phyloP scores from a whole-genome alignment of 2,888 invertebrate species.

The Noctua janthe region DNA sequence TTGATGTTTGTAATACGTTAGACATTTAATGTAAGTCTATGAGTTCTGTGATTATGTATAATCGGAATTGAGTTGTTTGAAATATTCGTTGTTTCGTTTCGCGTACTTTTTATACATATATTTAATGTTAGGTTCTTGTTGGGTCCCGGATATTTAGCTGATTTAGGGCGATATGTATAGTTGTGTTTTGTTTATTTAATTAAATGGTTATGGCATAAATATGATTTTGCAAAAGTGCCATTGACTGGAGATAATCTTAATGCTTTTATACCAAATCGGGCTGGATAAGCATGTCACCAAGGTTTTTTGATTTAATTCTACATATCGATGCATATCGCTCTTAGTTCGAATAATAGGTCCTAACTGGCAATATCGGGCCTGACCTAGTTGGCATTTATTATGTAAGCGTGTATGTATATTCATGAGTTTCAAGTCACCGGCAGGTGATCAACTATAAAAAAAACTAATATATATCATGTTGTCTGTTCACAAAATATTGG shows the following conservation, averaged over 20 bases:
- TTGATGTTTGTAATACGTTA: slow-evolving; percentile 25
- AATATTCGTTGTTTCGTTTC: slow-evolving; percentile 42
- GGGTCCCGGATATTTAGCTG: slow-evolving; percentile 47
- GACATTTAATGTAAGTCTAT: slow-evolving; percentile 47
- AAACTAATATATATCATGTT: slow-evolving; percentile 61
- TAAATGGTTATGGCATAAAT: background rate
- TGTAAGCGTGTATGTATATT: slow-evolving; percentile 69
- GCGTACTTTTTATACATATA: slow-evolving; percentile 40
- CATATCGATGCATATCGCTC: slow-evolving; percentile 41
- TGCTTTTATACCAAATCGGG: slow-evolving; percentile 9
- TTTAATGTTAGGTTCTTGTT: slow-evolving; percentile 59
- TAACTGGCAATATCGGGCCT: slow-evolving; percentile 61
- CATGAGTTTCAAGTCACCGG: slow-evolving; percentile 53
- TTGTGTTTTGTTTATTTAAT: slow-evolving; percentile 4
- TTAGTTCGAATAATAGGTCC: slow-evolving; percentile 40
- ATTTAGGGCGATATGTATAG: slow-evolving; percentile 41
- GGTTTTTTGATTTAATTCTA: slow-evolving; percentile 1
- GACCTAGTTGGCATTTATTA: slow-evolving; percentile 77
- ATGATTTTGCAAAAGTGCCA: slow-evolving; percentile 4
- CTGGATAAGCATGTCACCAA: background rate
- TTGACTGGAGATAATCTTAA: background rate
- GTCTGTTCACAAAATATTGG: slow-evolving; percentile 65
- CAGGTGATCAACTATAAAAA: slow-evolving; percentile 61
- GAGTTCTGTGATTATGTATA: slow-evolving; percentile 65
- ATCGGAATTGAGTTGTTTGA: slow-evolving; percentile 63